phyloP scores from a whole-genome alignment of 2,797 vertebrate species.

The Sebastes melanostomus region DNA sequence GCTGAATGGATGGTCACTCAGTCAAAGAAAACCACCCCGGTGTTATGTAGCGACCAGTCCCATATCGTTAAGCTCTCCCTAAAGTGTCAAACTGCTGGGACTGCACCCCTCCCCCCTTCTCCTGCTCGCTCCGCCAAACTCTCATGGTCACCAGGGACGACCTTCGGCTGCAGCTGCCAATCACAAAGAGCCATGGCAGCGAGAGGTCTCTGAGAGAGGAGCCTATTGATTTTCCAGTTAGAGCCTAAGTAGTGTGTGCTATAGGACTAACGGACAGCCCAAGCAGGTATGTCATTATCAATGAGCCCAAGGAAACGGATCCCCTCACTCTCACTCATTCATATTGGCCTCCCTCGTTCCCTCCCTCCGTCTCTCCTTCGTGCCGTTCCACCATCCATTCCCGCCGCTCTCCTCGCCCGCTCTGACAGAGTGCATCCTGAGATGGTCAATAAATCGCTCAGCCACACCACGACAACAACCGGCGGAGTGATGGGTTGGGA shows the following conservation, averaged over 20 bases:
- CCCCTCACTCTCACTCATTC: constrained; percentile 85
- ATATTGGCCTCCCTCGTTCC: constrained; percentile 78
- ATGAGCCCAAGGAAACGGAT: constrained; percentile 91
- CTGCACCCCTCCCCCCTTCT: constrained; percentile 19
- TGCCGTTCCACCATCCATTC: constrained; percentile 35
- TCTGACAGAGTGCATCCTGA: constrained; percentile 88
- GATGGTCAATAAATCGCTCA: constrained; percentile 93
- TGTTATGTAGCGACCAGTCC: constrained; percentile 81
- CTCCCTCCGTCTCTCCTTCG: constrained; percentile 41
- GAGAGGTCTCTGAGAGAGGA: constrained; percentile 88
- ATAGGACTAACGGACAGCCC: constrained; percentile 94
- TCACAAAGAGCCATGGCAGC: constrained; percentile 94
- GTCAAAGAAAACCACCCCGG: constrained; percentile 64
- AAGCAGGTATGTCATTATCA: constrained; percentile 99
- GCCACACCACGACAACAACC: constrained; percentile 84
- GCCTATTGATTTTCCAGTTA: constrained; percentile 99
- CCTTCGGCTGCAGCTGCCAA: constrained; percentile 83
- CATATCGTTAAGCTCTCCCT: constrained; percentile 90
- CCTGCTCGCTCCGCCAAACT: constrained; percentile 67
- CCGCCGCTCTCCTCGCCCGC: constrained; percentile 66
- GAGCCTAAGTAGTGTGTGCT: constrained; percentile 97
- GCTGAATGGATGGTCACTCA: constrained; percentile 64
- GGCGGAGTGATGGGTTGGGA: constrained; percentile 62
- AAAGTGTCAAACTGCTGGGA: constrained; percentile 88
- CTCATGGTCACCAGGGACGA: constrained; percentile 84